Conservation (phyloP, 2,888 invertebrate genomes). For the Melanophora roralis region DNA sequence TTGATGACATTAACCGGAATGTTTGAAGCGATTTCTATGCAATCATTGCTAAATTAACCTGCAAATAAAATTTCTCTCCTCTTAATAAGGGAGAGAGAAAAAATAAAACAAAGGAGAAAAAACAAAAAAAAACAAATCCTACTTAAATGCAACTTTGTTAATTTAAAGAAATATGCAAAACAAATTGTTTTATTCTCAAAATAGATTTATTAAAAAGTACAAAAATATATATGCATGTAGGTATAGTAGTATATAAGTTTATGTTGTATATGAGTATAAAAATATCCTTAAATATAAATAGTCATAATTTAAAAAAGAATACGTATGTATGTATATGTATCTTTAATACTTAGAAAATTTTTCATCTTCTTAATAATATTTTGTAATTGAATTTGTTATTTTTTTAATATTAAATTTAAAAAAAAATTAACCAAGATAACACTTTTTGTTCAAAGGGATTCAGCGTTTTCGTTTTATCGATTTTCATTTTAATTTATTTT, state of each 20-base stretch:
- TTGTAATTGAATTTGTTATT: too few relatives aligned
- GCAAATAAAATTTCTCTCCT: slow-evolving; percentile 43
- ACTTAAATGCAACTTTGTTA: slow-evolving; percentile 28
- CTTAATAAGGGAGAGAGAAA: not conserved
- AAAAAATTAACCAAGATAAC: too few relatives aligned
- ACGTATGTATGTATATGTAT: not conserved
- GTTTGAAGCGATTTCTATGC: not conserved
- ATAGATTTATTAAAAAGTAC: slow-evolving; percentile 65
- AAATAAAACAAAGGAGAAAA: not conserved
- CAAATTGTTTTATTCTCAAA: slow-evolving; percentile 60
- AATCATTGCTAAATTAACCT: slow-evolving; percentile 20
- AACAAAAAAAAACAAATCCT: slow-evolving; percentile 23
- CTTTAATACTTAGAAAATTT: too few relatives aligned
- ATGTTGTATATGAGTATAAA: slow-evolving; percentile 51
- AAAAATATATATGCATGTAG: slow-evolving; percentile 64
- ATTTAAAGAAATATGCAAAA: slow-evolving; percentile 7
- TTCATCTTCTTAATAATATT: too few relatives aligned
- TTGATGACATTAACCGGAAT: slow-evolving; percentile 4
- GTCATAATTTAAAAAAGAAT: slow-evolving; percentile 7
- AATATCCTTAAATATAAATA: slow-evolving; percentile 12
- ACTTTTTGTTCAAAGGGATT: too few relatives aligned
- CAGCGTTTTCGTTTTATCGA: too few relatives aligned
- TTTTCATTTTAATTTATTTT: too few relatives aligned
- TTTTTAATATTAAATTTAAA: too few relatives aligned
- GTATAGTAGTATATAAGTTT: slow-evolving; percentile 56